These are phyloP conservation scores for Helleia helle DNA, from an alignment of 2,888 invertebrate species.

Conservation along the genomic window DNA sequence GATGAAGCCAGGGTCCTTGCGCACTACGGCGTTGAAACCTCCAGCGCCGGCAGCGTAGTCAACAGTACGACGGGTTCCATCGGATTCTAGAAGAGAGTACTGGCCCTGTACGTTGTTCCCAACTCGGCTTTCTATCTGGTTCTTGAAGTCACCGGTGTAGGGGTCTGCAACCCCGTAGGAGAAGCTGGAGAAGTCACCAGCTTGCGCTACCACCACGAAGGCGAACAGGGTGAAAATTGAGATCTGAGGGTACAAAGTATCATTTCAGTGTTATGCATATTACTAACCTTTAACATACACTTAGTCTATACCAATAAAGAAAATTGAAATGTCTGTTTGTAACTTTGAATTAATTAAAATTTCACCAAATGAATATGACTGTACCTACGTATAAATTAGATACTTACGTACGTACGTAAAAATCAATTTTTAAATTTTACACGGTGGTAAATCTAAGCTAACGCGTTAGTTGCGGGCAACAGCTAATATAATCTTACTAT, in stretches of 20 bases:
- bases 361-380: too few species aligned
- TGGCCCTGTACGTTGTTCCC: conserved; percentile 68
- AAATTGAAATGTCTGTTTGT: too few species aligned
- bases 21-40: conserved; percentile 73
- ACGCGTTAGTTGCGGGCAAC: too few species aligned
- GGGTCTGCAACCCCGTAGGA: conserved; percentile 73
- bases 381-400: too few species aligned
- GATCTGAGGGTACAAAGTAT: conserved; percentile 35
- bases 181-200: conserved; percentile 52
- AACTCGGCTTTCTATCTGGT: conserved; percentile 63
- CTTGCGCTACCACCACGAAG: conserved; percentile 32
- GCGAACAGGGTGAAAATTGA: conserved; percentile 36
- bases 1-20: conserved; percentile 58
- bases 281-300: too few species aligned
- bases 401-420: too few species aligned
- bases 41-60: conserved; percentile 71
- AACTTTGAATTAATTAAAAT: too few species aligned
- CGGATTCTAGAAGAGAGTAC: conserved; percentile 69
- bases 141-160: conserved; percentile 71
- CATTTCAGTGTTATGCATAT: too few species aligned
- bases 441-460: too few species aligned
- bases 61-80: conserved; percentile 68
- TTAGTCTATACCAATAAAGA: too few species aligned
- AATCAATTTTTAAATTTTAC: too few species aligned
- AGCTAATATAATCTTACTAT: too few species aligned